A percentile compares a stretch with the other conserved stretches of the same genome.
Conservation (phyloP, 2,797 vertebrate species). For the Lacerta viridis region DNA sequence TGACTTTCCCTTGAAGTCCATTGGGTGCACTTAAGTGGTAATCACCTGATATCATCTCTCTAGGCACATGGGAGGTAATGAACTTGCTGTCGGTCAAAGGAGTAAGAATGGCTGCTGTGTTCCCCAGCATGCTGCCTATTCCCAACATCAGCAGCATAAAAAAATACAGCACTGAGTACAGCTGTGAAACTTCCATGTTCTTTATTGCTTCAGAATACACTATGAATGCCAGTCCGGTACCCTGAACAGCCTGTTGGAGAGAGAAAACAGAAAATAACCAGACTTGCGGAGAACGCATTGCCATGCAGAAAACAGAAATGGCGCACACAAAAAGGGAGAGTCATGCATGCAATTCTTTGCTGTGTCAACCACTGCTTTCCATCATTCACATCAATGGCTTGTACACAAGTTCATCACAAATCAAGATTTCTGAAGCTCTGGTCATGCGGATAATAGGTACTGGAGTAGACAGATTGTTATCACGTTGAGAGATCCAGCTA, state of each 20-base stretch:
- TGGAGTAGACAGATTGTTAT: too few relatives aligned
- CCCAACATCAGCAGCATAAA: slow-evolving; percentile 92
- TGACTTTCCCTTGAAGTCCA: not conserved
- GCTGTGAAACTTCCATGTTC: slow-evolving; percentile 92
- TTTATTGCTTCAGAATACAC: slow-evolving; percentile 95
- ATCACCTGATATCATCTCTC: slow-evolving; percentile 87
- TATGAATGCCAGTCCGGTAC: slow-evolving; percentile 92
- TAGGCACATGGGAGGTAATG: slow-evolving; percentile 79
- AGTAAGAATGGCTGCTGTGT: slow-evolving; percentile 89
- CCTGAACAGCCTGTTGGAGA: slow-evolving; percentile 88
- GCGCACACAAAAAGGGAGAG: too few relatives aligned
- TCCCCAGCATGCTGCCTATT: slow-evolving; percentile 96
- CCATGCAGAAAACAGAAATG: not conserved
- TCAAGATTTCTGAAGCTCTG: too few relatives aligned
- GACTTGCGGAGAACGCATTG: not conserved
- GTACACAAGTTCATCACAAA: too few relatives aligned
- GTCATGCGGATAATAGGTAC: too few relatives aligned
- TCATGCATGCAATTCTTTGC: too few relatives aligned
- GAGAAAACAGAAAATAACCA: not conserved
- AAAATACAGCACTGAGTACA: slow-evolving; percentile 95
- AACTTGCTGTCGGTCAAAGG: slow-evolving; percentile 87
- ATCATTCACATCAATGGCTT: too few relatives aligned
- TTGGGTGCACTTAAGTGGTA: not conserved
- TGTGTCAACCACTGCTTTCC: too few relatives aligned
- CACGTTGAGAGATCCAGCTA: too few relatives aligned